Base-by-base conservation (phyloP, 2,888 invertebrate genomes). In the Agonopterix alstromeriana region DNA sequence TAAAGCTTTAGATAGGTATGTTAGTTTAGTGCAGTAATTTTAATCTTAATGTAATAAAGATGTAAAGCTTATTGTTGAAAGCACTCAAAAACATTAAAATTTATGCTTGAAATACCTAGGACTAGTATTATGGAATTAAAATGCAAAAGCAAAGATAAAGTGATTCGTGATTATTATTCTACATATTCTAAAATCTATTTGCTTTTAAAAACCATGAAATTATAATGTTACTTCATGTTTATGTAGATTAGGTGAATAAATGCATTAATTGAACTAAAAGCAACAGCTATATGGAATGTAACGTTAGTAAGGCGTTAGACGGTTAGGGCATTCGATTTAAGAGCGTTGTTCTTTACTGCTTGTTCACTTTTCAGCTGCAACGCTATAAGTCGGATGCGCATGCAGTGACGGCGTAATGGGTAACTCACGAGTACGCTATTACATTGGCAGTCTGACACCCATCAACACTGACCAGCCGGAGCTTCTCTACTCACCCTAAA, bases 361-460 rank as follows among this genome's bases (percentile, higher is more conserved):
- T 42, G 42, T 11, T 42, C 56, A 53, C 52, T 43, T 36, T 27
- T 54, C 49, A 42, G 62, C 65, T 67, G 67, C 61, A 59, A n/a
- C n/a, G n/a, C n/a, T n/a, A 14, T 14, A 14, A 61, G 53, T 65
- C 71, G 73, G 79, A 66, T 68, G 81, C 75, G 67, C 72, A 58
- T 65, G 56, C 67, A 66, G 71, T 68, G 76, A 70, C 70, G 68
- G 61, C 60, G 58, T 81, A 78, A 81, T 81, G 65, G 73, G 70
- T 69, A 67, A 64, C 70, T 77, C 80, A 80, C 80, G 80, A 77
- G 54, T 62, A 58, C 53, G 54, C 66, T 49, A 77, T 78, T 77
- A 77, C 67, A 46, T 50, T 27, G 27, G 27, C 27, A 27, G 27
- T 27, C 27, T 5, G 27, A 27, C 27, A 27, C 27, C 27, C 27